These are phyloP conservation scores for Heliothis virescens DNA, from an alignment of 1,140 invertebrate species.

Conservation along the genomic window DNA sequence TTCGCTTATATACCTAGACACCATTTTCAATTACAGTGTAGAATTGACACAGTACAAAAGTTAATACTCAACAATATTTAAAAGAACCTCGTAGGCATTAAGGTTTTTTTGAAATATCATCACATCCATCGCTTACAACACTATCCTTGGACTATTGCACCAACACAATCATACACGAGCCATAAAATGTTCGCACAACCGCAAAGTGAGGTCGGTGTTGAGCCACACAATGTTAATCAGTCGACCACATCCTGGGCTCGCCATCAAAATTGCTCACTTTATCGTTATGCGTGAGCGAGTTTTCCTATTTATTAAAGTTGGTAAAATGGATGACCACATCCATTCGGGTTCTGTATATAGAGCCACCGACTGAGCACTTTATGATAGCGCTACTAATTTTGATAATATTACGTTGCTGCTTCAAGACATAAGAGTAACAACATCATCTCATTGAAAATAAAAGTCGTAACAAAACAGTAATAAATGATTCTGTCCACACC, in stretches of 20 bases:
- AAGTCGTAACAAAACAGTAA: too few species aligned
- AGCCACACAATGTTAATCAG: slow-evolving; percentile 15
- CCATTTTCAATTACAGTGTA: background rate
- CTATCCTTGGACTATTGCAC: slow-evolving; percentile 4
- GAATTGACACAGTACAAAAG: background rate
- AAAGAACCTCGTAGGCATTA: too few species aligned
- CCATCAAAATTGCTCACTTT: background rate
- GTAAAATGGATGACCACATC: too few species aligned
- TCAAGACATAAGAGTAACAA: too few species aligned
- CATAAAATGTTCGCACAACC: slow-evolving; percentile 10
- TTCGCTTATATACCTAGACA: background rate
- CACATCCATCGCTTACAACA: slow-evolving; percentile 1
- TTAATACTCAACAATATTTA: background rate
- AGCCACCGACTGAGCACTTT: too few species aligned
- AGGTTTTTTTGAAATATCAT: background rate
- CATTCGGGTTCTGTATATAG: too few species aligned
- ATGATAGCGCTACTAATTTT: too few species aligned
- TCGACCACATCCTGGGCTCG: slow-evolving; percentile 25
- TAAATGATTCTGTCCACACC: too few species aligned
- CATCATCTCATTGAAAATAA: too few species aligned
- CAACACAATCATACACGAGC: slow-evolving; percentile 19
- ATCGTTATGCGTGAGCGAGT: background rate
- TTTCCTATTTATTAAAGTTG: too few species aligned
- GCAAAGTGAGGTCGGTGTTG: background rate
- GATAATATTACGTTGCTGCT: too few species aligned